phyloP scores from a whole-genome alignment of 2,797 vertebrate genomes.

The Muscicapa striata region DNA sequence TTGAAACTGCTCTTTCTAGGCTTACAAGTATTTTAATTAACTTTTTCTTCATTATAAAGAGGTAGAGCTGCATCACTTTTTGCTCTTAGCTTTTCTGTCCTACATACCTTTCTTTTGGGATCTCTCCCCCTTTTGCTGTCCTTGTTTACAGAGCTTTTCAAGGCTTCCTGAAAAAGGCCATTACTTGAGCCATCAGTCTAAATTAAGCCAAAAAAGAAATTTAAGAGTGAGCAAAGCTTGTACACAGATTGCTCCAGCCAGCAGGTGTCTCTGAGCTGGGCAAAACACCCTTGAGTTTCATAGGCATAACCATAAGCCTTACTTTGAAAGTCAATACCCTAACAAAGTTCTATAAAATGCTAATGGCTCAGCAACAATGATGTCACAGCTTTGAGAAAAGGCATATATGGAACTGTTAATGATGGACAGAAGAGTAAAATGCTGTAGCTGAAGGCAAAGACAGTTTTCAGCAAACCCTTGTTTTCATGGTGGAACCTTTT shows the following conservation, averaged over 20 bases:
- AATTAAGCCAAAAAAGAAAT: constrained; percentile 10
- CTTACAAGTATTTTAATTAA: not conserved
- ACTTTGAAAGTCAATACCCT: not conserved
- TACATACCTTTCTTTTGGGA: not conserved
- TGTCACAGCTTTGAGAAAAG: not conserved
- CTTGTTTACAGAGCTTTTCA: not conserved
- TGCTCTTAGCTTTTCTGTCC: not conserved
- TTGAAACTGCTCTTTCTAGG: not conserved
- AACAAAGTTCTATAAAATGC: not conserved
- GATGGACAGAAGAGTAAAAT: not conserved
- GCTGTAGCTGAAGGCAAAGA: not conserved
- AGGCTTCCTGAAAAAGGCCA: not conserved
- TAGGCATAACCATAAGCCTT: not conserved
- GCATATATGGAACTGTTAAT: no score
- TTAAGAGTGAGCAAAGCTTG: not conserved
- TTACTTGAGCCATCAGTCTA: constrained; percentile 17
- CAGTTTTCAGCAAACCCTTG: not conserved
- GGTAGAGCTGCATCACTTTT: not conserved
- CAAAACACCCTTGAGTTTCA: not conserved
- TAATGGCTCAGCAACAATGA: not conserved
- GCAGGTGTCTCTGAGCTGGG: not conserved
- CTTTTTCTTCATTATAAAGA: not conserved
- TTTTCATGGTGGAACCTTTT: not conserved
- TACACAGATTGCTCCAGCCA: not conserved
- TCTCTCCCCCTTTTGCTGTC: not conserved